Evolutionary conservation across 2,888 invertebrate species (phyloP).

Genomic region (Hydrotaea cyrtoneurina): DNA sequence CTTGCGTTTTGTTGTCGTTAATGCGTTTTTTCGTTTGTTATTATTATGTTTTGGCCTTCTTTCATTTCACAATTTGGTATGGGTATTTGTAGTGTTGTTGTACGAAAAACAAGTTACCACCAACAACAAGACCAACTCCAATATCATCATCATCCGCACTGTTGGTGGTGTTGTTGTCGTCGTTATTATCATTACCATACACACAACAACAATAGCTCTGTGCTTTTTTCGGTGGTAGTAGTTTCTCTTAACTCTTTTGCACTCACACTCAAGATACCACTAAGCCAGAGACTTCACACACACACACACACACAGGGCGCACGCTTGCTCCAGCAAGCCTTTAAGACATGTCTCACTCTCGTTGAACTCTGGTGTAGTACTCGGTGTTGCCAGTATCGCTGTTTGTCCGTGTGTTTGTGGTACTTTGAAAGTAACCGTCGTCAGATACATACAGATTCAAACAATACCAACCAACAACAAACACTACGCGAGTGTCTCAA

Average conservation of each 20-base stretch:
- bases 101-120: constrained; percentile 73
- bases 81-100: background rate
- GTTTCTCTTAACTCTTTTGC: constrained; percentile 39
- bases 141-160: constrained; percentile 31
- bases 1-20: constrained; percentile 68
- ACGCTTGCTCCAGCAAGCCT: background rate
- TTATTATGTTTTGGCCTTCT: constrained; percentile 47
- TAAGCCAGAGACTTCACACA: constrained; percentile 25
- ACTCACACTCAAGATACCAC: constrained; percentile 47
- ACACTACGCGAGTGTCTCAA: constrained; percentile 25
- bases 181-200: constrained; percentile 22
- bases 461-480: constrained; percentile 65
- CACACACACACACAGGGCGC: background rate
- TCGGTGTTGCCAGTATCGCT: background rate
- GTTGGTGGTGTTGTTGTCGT: constrained; percentile 12
- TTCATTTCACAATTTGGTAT: constrained; percentile 47
- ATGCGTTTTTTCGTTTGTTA: constrained; percentile 41
- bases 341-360: background rate
- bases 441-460: constrained; percentile 66
- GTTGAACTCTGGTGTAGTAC: constrained; percentile 12
- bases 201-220: constrained; percentile 25
- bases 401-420: constrained; percentile 24
- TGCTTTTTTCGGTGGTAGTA: constrained; percentile 19
- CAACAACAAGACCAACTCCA: constrained; percentile 67
- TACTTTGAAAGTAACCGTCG: constrained; percentile 63